Conservation (phyloP, 1,140 invertebrate genomes). For the Rhopalosiphum maidis region DNA sequence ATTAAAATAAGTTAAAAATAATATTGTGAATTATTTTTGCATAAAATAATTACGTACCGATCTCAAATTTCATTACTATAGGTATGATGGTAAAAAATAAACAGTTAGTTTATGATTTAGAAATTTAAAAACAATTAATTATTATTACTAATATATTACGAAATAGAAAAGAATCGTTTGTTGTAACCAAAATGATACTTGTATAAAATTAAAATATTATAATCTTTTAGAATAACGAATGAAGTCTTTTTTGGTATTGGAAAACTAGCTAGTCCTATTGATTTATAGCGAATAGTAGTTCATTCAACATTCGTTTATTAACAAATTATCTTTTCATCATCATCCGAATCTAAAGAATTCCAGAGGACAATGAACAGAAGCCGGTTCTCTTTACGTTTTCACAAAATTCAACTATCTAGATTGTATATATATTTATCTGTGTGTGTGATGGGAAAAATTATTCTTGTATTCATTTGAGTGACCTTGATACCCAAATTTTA, state of each 20-base stretch:
- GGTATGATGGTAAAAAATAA: too few species aligned
- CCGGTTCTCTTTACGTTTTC: constrained; percentile 32
- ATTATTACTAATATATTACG: not conserved
- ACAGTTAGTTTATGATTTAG: not conserved
- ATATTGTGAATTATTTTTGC: not conserved
- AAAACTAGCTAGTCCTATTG: not conserved
- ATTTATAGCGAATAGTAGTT: constrained; percentile 40
- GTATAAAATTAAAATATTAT: constrained; percentile 4
- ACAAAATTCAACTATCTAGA: not conserved
- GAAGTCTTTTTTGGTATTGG: not conserved
- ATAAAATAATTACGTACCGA: not conserved
- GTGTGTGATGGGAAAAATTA: not conserved
- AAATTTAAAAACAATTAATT: not conserved
- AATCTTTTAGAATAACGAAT: not conserved
- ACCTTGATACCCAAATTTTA: constrained; percentile 9
- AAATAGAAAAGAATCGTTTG: not conserved
- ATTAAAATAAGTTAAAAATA: not conserved
- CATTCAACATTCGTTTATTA: constrained; percentile 38
- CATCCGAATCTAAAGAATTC: constrained; percentile 41
- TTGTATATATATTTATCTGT: not conserved
- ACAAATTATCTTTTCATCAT: constrained; percentile 36
- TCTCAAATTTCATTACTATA: not conserved
- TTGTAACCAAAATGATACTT: not conserved
- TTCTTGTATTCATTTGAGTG: not conserved
- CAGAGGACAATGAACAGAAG: constrained; percentile 50